Percentiles rank a stretch among this genome's conserved stretches.
These are phyloP conservation scores for Plumapathes pennacea DNA, from an alignment of 92 coral and sea anemone species.

Conservation along the genomic window DNA sequence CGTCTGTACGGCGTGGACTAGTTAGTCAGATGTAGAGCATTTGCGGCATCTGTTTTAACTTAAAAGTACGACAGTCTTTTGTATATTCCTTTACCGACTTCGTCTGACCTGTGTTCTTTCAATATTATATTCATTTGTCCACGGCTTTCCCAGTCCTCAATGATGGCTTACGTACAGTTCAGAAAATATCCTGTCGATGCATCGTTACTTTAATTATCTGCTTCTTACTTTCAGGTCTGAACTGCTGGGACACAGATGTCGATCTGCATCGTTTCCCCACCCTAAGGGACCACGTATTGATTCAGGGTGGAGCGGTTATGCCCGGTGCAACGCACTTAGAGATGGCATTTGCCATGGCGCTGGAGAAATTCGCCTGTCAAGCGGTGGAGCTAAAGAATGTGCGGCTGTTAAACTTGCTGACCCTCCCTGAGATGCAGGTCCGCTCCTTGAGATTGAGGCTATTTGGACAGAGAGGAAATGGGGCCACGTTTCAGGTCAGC, in stretches of 20 bases:
- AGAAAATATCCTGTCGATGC: too few species aligned
- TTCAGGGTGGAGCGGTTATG: conserved; percentile 71
- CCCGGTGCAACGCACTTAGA: conserved; percentile 84
- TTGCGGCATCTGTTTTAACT: too few species aligned
- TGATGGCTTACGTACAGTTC: too few species aligned
- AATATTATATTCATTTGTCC: too few species aligned
- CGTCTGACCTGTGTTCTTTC: too few species aligned
- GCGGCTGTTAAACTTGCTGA: conserved; percentile 64
- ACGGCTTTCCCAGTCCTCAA: too few species aligned
- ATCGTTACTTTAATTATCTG: too few species aligned
- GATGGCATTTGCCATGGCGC: conserved; percentile 85
- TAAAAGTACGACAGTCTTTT: too few species aligned
- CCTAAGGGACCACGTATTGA: conserved; percentile 74
- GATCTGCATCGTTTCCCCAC: conserved; percentile 67
- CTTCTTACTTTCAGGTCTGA: too few species aligned
- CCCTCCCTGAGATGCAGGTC: conserved; percentile 66
- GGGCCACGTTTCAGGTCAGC: conserved; percentile 38
- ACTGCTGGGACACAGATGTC: conserved; percentile 81
- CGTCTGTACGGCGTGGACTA: too few species aligned
- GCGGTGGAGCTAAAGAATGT: conserved; percentile 54
- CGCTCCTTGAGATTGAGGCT: conserved; percentile 63
- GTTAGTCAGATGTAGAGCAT: too few species aligned
- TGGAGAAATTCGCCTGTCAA: conserved; percentile 39
- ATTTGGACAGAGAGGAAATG: conserved; percentile 7
- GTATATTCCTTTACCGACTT: too few species aligned